Percentiles rank a stretch among this genome's conserved stretches.
These are phyloP conservation scores for Cotesia chilonis DNA, from an alignment of 1,140 invertebrate species.

Conservation along the genomic window DNA sequence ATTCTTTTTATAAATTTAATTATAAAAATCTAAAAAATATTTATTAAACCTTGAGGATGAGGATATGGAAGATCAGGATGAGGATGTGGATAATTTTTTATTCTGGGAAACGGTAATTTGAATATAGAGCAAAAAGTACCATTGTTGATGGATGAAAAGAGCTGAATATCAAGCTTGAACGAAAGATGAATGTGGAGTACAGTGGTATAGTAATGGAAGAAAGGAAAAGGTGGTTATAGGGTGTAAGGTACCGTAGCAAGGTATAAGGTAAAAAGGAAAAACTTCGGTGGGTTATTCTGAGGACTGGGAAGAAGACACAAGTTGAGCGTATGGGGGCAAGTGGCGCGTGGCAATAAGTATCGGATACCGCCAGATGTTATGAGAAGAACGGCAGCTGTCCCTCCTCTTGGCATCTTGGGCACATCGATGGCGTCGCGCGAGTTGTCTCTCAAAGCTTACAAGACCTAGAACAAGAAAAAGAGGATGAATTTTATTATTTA, in stretches of 20 bases:
- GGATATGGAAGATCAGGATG: too few species aligned
- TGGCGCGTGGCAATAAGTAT: slow-evolving; percentile 45
- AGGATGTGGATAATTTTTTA: too few species aligned
- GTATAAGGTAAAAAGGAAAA: neutral
- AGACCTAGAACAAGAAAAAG: too few species aligned
- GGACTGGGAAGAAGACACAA: slow-evolving; percentile 10
- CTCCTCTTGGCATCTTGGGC: slow-evolving; percentile 13
- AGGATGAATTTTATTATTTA: too few species aligned
- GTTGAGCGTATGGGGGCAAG: slow-evolving; percentile 32
- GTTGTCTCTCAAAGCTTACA: slow-evolving; percentile 6
- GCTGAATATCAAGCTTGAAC: neutral
- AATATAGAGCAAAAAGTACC: neutral
- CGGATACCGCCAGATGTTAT: slow-evolving; percentile 43
- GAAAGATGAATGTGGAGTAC: neutral
- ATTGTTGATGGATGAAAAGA: slow-evolving; percentile 1
- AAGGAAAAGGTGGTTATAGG: neutral
- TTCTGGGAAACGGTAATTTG: neutral
- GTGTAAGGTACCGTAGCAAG: neutral
- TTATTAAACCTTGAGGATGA: too few species aligned
- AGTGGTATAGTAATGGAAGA: neutral
- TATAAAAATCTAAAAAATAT: too few species aligned
- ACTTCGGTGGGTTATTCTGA: too few species aligned
- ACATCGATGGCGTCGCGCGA: slow-evolving; percentile 9
- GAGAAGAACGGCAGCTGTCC: slow-evolving; percentile 39
- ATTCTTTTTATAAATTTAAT: too few species aligned